Conservation (phyloP, 2,113 vertebrate genomes). For the Vombatus ursinus region DNA sequence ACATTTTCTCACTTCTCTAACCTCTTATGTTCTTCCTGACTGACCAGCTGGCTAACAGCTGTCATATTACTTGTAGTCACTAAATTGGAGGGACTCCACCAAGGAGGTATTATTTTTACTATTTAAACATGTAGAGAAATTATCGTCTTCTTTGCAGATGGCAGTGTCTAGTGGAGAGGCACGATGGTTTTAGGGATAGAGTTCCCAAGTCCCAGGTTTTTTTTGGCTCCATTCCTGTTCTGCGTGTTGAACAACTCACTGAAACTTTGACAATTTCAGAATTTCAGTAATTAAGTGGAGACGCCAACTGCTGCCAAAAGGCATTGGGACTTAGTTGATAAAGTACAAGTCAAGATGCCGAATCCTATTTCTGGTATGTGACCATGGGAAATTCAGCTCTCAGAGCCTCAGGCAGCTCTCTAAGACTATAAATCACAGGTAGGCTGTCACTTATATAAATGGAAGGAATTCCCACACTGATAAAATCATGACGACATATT, state of each 20-base stretch:
- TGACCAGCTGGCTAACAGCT: conserved; percentile 57
- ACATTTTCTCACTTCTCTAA: conserved; percentile 70
- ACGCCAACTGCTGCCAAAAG: not conserved
- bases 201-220: not conserved
- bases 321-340: not conserved
- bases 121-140: not conserved
- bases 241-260: not conserved
- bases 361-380: not conserved
- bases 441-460: not conserved
- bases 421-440: not conserved
- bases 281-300: not conserved
- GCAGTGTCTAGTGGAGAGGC: not conserved
- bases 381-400: not conserved
- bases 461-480: not conserved
- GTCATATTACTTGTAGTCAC: not conserved
- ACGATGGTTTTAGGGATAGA: not conserved
- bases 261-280: not conserved
- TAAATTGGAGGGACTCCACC: not conserved
- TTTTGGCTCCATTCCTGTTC: not conserved
- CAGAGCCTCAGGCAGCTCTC: not conserved
- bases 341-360: not conserved
- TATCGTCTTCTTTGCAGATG: not conserved
- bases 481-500: not conserved
- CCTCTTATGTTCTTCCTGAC: conserved; percentile 58
- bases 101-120: not conserved